A percentile compares a stretch with the other conserved stretches of the same genome.
Evolutionary conservation across 2,888 invertebrate species (phyloP).

Genomic region (Physocephala rufipes): DNA sequence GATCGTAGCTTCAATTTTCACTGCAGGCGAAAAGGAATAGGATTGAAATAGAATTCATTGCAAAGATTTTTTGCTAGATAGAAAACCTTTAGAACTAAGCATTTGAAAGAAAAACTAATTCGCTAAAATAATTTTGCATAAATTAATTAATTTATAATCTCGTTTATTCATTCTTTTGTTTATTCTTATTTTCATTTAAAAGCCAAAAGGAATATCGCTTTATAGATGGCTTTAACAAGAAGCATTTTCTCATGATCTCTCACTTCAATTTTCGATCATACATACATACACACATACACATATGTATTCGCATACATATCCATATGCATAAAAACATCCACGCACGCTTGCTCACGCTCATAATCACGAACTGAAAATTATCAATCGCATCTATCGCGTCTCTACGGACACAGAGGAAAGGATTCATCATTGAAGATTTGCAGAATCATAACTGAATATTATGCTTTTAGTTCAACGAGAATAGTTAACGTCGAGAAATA

Average conservation of each 20-base stretch:
- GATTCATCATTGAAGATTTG: too few relatives aligned
- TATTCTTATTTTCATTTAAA: too few relatives aligned
- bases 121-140: neutral
- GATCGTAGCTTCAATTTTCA: neutral
- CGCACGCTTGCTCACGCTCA: neutral
- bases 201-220: neutral
- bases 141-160: neutral
- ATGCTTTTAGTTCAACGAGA: too few relatives aligned
- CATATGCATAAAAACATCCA: conserved; percentile 5
- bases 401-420: too few relatives aligned
- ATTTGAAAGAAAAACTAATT: neutral
- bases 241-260: neutral
- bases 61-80: neutral
- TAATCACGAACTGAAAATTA: neutral
- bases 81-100: neutral
- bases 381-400: too few relatives aligned
- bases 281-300: conserved; percentile 9
- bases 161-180: neutral
- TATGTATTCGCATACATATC: neutral
- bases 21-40: neutral
- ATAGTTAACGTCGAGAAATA: too few relatives aligned
- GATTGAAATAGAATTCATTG: neutral
- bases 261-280: neutral
- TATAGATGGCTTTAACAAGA: neutral
- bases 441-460: too few relatives aligned